A percentile compares a stretch with the other conserved stretches of the same genome.
Evolutionary conservation across 2,888 invertebrate genomes (phyloP).

Genomic region (Entomobrya proxima): DNA sequence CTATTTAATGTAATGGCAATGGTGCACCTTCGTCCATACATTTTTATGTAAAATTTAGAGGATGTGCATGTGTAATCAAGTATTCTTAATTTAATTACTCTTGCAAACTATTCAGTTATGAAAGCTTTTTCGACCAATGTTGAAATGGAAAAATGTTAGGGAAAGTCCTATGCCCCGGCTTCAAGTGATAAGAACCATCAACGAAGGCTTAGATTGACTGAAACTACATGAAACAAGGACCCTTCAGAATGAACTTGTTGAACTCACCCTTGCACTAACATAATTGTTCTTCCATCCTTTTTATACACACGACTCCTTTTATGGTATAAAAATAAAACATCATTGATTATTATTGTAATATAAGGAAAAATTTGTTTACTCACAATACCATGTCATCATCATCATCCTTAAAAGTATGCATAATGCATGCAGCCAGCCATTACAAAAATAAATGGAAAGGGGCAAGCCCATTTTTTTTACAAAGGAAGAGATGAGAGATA

Average conservation of each 20-base stretch:
- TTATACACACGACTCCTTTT: constrained; percentile 23
- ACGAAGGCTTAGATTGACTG: neutral
- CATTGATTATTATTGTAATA: constrained; percentile 7
- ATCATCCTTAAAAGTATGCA: neutral
- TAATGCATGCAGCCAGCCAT: neutral
- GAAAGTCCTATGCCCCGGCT: neutral
- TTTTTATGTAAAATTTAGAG: neutral
- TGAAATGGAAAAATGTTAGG: neutral
- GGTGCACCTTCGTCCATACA: neutral
- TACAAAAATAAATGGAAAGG: neutral
- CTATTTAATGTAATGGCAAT: no score
- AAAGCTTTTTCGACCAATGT: neutral
- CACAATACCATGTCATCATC: constrained; percentile 14
- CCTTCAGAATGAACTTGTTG: neutral
- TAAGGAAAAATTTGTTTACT: constrained; percentile 24
- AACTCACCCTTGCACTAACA: neutral
- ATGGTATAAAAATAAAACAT: constrained; percentile 14
- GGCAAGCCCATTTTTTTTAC: constrained; percentile 46
- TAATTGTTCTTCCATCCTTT: neutral
- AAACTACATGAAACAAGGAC: neutral
- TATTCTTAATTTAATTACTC: neutral
- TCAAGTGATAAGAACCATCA: constrained; percentile 19
- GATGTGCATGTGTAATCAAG: constrained; percentile 1
- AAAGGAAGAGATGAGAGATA: constrained; percentile 51
- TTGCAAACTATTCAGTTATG: neutral